Conservation (phyloP, 2,888 invertebrate species). For the Geophilus truncorum region DNA sequence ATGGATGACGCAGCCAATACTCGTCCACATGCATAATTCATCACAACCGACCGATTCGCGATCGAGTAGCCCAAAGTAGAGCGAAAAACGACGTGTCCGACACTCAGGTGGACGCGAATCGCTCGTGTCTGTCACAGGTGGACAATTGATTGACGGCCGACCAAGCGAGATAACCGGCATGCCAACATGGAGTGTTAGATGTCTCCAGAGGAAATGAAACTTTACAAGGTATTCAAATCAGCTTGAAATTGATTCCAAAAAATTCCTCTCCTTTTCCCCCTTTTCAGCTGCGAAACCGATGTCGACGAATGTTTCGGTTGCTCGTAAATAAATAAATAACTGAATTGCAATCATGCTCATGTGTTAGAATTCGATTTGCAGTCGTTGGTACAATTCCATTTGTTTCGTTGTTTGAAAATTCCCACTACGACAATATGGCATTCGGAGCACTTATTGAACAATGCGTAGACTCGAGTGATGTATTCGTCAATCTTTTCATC, state of each 20-base stretch:
- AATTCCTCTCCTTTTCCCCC: neutral
- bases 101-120: conserved; percentile 7
- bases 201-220: conserved; percentile 7
- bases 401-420: too few species aligned
- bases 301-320: too few species aligned
- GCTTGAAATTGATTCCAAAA: neutral
- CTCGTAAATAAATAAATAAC: too few species aligned
- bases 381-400: too few species aligned
- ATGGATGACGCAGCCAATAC: conserved; percentile 12
- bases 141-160: conserved; percentile 6
- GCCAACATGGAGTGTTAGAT: neutral
- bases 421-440: too few species aligned
- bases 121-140: conserved; percentile 12
- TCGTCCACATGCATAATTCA: neutral
- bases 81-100: neutral
- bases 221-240: neutral
- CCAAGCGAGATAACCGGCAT: neutral
- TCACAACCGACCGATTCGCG: neutral
- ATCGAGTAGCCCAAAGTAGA: neutral
- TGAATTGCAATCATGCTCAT: too few species aligned
- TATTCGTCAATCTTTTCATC: too few species aligned
- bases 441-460: too few species aligned
- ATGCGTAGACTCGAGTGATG: too few species aligned
- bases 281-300: too few species aligned
- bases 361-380: too few species aligned